Evolutionary conservation across 2,888 invertebrate genomes (phyloP), one percentile per base, ranked within the genome.

Genomic region (Brachypterus glaber): DNA sequence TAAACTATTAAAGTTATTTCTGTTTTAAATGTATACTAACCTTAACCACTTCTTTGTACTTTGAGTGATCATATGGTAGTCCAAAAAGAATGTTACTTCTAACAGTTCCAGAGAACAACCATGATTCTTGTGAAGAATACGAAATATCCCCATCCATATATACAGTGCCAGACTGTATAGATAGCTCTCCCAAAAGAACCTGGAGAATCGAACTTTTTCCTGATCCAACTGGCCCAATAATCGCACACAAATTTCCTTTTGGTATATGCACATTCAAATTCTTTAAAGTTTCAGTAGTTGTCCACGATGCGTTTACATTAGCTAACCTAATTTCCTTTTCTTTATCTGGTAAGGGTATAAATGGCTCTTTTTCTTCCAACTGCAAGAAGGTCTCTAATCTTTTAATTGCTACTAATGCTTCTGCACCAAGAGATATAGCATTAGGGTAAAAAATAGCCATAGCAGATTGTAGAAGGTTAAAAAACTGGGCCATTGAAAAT

Each of bases 51-150:
- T 56, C 52, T 12, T 61, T 56, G 44, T 77, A 79, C 54, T 73
- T 70, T 33, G 67, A 67, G 30, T 70, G 63, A 40, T 77, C 70
- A 54, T 68, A 79, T 0, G 71, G 64, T 49, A 73, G 64, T 1
- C 88, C 88, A 60, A 90, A 89, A 13, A 83, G 61, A 51, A 91
- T 85, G 63, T 90, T 91, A 54, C 87, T 83, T 35, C 82, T 67
- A 1, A 90, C 72, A 2, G 82, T 78, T 15, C 74, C 73, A 1
- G 76, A 76, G 57, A 81, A 82, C 0, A 82, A 72, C 89, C 89
- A 90, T 8, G 89, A 76, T 57, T 88, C 84, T 62, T 88, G 87
- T 49, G 80, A 72, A 0, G 83, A 81, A 60, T 88, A 90, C 24
- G 79, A 77, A 11, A 77, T 40, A 29, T 56, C 65, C 2, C 79